Conservation (phyloP, 2,888 invertebrate genomes). For the Sesia bembeciformis region DNA sequence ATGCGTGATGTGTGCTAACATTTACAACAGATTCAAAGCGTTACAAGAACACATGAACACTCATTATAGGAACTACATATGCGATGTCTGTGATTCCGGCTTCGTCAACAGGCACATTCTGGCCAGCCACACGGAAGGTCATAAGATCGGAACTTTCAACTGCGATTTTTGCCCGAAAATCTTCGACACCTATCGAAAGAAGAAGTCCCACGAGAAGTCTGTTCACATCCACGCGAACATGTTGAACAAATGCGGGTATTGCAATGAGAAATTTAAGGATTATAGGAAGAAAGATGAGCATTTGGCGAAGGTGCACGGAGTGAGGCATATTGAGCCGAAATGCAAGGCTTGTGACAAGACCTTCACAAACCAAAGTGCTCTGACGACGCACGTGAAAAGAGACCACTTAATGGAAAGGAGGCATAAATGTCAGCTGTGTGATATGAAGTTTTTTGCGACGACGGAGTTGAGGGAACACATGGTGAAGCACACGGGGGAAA, state of each 20-base stretch:
- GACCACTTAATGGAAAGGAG: constrained; percentile 20
- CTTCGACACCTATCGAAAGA: constrained; percentile 11
- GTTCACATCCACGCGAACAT: constrained; percentile 21
- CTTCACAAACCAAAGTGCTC: constrained; percentile 10
- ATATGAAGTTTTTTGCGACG: constrained; percentile 22
- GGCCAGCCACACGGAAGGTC: background rate
- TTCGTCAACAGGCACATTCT: constrained; percentile 14
- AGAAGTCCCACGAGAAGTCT: constrained; percentile 29
- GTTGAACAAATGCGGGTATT: constrained; percentile 25
- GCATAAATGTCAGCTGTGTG: constrained; percentile 19
- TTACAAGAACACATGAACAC: constrained; percentile 35
- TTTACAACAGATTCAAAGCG: constrained; percentile 29
- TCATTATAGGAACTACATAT: constrained; percentile 37
- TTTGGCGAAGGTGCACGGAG: constrained; percentile 5
- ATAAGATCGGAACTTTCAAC: background rate
- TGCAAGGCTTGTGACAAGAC: constrained; percentile 15
- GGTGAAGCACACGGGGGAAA: constrained; percentile 48
- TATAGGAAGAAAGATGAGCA: constrained; percentile 3
- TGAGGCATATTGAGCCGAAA: constrained; percentile 3
- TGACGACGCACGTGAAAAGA: constrained; percentile 14
- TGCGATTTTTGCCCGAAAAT: constrained; percentile 1
- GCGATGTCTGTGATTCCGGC: constrained; percentile 24
- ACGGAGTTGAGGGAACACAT: constrained; percentile 42
- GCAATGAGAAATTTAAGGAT: background rate
- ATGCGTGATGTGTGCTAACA: constrained; percentile 27